Evolutionary conservation across 2,797 vertebrate genomes (phyloP), one percentile per base, ranked within the genome.

Genomic region (Chaetophractus vellerosus): DNA sequence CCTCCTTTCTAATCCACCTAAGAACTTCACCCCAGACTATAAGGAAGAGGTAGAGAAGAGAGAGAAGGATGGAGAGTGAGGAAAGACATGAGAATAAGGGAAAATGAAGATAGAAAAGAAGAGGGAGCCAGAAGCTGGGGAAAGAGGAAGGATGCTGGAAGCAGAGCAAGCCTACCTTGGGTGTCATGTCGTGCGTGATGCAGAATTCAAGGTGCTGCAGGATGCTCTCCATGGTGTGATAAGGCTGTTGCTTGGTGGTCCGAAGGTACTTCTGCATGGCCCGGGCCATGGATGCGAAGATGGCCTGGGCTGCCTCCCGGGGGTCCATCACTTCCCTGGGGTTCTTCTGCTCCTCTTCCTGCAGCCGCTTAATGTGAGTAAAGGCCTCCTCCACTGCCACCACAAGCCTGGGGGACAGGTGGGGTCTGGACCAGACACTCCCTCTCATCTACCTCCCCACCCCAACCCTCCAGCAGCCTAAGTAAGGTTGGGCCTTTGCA

Each of bases 201-300:
- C 99, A 99, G 99, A 99, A 99, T 97, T 99, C 99, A 23, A 99
- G 98, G 98, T 99, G 99, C 89, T 99, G 99, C 92, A 99, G 99
- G 98, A 99, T 99, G 99, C 99, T 99, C 99, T 99, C 99, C 99
- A 99, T 99, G 97, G 99, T 99, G 98, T 99, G 99, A 98, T 99
- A 99, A 64, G 99, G 99, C 98, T 99, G 99, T 98, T 99, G 99
- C 97, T 99, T 99, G 72, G 99, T 99, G 96, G 99, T 99, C 2
- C 99, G 98, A 75, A 99, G 99, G 98, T 99, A 99, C 95, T 99
- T 99, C 98, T 99, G 99, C 98, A 99, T 99, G 97, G 99, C 99
- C 0, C 99, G 98, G 0, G 99, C 99, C 99, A 99, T 99, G 94
- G 99, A 99, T 2, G 99, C 99, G 0, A 99, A 99, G 98, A 99